Conservation (phyloP, 2,888 invertebrate species). For the Alsophila aescularia region DNA sequence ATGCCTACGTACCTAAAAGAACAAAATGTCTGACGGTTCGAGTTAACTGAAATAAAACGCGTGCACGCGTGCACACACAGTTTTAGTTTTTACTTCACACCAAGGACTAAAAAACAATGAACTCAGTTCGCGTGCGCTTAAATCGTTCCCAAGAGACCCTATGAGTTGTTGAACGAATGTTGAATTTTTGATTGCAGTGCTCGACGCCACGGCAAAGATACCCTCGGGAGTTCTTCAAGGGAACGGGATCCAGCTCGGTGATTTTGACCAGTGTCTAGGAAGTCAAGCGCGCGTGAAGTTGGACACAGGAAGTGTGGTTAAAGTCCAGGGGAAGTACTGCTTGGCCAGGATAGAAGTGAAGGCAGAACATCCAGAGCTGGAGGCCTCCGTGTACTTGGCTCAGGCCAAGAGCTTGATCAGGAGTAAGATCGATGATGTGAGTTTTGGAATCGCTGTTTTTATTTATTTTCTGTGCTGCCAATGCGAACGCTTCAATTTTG, state of each 20-base stretch:
- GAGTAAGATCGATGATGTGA: slow-evolving; percentile 86
- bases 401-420: slow-evolving; percentile 87
- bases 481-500: too few relatives aligned
- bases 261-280: slow-evolving; percentile 88
- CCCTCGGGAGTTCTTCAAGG: slow-evolving; percentile 88
- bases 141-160: slow-evolving; percentile 44
- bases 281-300: slow-evolving; percentile 85
- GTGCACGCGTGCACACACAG: slow-evolving; percentile 13
- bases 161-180: slow-evolving; percentile 45
- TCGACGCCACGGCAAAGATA: slow-evolving; percentile 89
- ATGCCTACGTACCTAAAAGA: too few relatives aligned
- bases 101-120: slow-evolving; percentile 36
- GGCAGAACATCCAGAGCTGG: slow-evolving; percentile 83
- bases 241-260: slow-evolving; percentile 88
- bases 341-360: slow-evolving; percentile 87
- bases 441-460: slow-evolving; percentile 43
- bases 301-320: slow-evolving; percentile 83
- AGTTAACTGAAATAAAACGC: slow-evolving; percentile 5
- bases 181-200: slow-evolving; percentile 84
- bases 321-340: slow-evolving; percentile 88
- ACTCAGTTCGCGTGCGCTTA: slow-evolving; percentile 37
- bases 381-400: slow-evolving; percentile 86
- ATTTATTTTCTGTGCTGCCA: background rate
- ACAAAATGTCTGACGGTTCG: background rate
- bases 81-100: slow-evolving; percentile 28